Conservation (phyloP, 2,797 vertebrate species). For the Rhinogobio ventralis region DNA sequence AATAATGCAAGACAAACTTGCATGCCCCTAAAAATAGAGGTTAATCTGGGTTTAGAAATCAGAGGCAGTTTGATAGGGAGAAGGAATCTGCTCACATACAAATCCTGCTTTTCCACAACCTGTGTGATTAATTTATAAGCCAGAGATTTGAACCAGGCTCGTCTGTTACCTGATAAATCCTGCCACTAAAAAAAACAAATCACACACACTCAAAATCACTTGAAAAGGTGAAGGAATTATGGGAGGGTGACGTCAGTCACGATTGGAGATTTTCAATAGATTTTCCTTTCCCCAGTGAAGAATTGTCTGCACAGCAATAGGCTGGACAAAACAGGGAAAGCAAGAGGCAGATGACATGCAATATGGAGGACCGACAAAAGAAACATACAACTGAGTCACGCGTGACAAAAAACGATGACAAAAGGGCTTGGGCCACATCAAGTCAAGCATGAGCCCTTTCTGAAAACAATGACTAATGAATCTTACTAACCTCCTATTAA, state of each 20-base stretch:
- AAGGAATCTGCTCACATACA: conserved; percentile 45
- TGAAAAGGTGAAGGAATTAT: conserved; percentile 4
- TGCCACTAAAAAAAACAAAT: conserved; percentile 1
- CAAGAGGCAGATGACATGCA: conserved; percentile 31
- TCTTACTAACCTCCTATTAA: conserved; percentile 82
- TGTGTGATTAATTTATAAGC: conserved; percentile 56
- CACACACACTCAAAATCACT: not conserved
- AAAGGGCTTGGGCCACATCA: conserved; percentile 62
- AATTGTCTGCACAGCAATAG: conserved; percentile 16
- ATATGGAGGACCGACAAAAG: conserved; percentile 50
- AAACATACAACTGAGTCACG: conserved; percentile 58
- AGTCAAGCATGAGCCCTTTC: conserved; percentile 69
- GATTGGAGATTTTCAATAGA: conserved; percentile 8
- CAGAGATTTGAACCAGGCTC: conserved; percentile 40
- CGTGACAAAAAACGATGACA: conserved; percentile 65
- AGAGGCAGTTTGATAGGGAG: conserved; percentile 47
- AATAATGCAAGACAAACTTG: conserved; percentile 65
- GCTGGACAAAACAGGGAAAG: conserved; percentile 30
- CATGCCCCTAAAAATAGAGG: conserved; percentile 63
- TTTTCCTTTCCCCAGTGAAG: conserved; percentile 2
- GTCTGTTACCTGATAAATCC: conserved; percentile 49
- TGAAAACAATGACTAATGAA: conserved; percentile 80
- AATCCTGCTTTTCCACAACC: conserved; percentile 49
- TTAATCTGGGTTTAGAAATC: conserved; percentile 58
- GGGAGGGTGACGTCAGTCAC: conserved; percentile 37